phyloP scores from a whole-genome alignment of 1,140 invertebrate genomes.

The Trachymyrmex septentrionalis region DNA sequence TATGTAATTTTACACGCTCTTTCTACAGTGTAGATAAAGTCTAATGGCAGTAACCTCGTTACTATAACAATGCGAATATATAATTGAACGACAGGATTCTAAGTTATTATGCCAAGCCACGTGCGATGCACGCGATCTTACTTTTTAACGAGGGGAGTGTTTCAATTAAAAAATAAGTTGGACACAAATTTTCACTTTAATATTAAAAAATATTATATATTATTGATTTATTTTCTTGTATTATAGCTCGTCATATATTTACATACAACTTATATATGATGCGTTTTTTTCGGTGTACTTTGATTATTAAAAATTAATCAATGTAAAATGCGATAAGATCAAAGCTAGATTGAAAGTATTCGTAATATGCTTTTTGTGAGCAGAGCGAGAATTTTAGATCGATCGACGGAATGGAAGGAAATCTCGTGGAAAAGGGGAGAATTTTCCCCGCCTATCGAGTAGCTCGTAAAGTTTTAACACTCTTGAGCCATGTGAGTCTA shows the following conservation, averaged over 20 bases:
- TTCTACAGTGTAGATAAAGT: not conserved
- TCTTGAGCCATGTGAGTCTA: conserved; percentile 38
- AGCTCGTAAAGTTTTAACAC: conserved; percentile 71
- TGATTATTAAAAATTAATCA: conserved; percentile 21
- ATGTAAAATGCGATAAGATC: not conserved
- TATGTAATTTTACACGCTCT: not conserved
- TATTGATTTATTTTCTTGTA: not conserved
- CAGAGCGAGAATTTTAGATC: conserved; percentile 34
- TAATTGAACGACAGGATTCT: not conserved
- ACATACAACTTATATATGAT: not conserved
- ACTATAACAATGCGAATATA: not conserved
- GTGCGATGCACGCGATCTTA: not conserved
- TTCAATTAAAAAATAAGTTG: not conserved
- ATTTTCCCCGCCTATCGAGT: conserved; percentile 28
- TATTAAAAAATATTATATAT: too few species aligned
- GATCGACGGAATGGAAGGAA: conserved; percentile 30
- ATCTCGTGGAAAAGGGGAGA: conserved; percentile 15
- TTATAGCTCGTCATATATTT: not conserved
- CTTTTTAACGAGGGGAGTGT: not conserved
- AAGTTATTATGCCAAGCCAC: not conserved
- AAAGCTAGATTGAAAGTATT: conserved; percentile 15
- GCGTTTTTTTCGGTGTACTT: not conserved
- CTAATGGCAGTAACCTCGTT: not conserved
- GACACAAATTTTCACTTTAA: too few species aligned
- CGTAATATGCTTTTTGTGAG: conserved; percentile 3